These are phyloP conservation scores for Tortricodes alternella DNA, from an alignment of 2,888 invertebrate genomes.

Conservation along the genomic window DNA sequence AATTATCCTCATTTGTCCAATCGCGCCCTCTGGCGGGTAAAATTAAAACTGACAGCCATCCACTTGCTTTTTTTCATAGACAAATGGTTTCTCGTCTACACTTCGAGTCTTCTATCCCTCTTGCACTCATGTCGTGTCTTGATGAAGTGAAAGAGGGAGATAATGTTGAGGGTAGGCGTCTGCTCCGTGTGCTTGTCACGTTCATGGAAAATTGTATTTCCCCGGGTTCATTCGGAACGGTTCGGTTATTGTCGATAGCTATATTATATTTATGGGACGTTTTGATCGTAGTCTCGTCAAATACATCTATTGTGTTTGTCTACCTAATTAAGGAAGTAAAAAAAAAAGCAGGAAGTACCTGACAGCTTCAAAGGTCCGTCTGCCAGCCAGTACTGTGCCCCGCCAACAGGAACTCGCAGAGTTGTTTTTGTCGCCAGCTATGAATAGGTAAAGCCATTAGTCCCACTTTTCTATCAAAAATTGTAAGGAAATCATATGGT, in stretches of 20 bases:
- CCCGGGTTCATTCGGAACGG: not conserved
- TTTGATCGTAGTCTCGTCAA: not conserved
- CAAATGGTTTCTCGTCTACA: no score
- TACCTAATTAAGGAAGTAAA: no score
- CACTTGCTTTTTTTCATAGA: conserved; percentile 3
- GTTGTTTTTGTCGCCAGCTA: no score
- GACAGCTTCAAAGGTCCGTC: no score
- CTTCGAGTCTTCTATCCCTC: no score
- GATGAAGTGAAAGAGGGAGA: not conserved
- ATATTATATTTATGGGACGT: not conserved
- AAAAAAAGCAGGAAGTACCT: no score
- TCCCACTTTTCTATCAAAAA: no score
- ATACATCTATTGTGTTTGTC: no score
- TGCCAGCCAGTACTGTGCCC: no score
- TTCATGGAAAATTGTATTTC: conserved; percentile 1
- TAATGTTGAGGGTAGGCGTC: not conserved
- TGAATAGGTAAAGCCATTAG: no score
- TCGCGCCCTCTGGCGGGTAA: not conserved
- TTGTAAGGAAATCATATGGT: no score
- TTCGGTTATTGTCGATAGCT: not conserved
- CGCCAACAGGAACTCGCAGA: no score
- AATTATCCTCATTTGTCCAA: not conserved
- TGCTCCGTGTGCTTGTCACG: not conserved
- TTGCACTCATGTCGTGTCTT: not conserved
- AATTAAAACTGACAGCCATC: conserved; percentile 18